Percentiles rank a stretch among this genome's conserved stretches.
phyloP scores from a whole-genome alignment of 2,113 vertebrate genomes.

The Gopherus flavomarginatus region DNA sequence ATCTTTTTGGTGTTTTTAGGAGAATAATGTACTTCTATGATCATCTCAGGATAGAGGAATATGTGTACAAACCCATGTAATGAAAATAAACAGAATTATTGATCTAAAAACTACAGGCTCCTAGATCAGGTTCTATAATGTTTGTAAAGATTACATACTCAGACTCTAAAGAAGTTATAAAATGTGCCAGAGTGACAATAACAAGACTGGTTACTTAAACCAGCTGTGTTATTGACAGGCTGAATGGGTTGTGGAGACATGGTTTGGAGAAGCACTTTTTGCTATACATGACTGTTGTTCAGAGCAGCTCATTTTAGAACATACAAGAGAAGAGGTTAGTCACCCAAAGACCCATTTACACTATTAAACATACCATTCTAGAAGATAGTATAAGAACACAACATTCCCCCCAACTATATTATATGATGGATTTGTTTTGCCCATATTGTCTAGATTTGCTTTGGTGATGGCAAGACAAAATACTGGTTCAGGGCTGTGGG shows the following conservation, averaged over 20 bases:
- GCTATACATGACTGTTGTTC: not conserved
- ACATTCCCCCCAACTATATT: not conserved
- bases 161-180: not conserved
- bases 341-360: not conserved
- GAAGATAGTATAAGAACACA: not conserved
- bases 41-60: not conserved
- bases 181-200: not conserved
- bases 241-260: not conserved
- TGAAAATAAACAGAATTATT: not conserved
- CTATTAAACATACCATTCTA: not conserved
- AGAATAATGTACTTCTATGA: not conserved
- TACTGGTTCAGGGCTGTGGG: not conserved
- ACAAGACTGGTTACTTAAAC: not conserved
- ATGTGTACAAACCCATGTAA: not conserved
- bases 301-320: not conserved
- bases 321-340: not conserved
- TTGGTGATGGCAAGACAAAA: not conserved
- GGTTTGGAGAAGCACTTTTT: not conserved
- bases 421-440: not conserved
- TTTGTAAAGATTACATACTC: not conserved
- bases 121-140: not conserved
- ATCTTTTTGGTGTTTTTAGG: not conserved
- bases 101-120: not conserved
- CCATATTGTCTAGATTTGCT: not conserved
- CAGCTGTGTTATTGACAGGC: not conserved